phyloP scores from a whole-genome alignment of 2,797 vertebrate genomes.

The Myotis planiceps region DNA sequence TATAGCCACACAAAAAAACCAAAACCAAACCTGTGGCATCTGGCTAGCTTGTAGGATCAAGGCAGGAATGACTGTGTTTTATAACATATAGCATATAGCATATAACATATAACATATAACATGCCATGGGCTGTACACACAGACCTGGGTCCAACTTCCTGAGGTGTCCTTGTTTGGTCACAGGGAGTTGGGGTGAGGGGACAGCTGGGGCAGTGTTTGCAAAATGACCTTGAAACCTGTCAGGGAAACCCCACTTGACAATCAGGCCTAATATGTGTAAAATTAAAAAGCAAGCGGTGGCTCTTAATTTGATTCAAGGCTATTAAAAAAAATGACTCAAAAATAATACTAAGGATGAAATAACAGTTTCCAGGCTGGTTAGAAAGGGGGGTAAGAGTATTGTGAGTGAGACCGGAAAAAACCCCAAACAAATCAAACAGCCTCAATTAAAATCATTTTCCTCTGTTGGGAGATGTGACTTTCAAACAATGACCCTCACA shows the following conservation, averaged over 20 bases:
- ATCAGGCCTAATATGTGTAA: not conserved
- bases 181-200: not conserved
- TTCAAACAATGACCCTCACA: constrained; percentile 67
- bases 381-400: not conserved
- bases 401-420: not conserved
- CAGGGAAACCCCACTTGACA: not conserved
- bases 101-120: not conserved
- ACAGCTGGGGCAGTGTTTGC: not conserved
- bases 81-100: not conserved
- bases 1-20: not conserved
- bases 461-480: constrained; percentile 16
- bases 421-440: not conserved
- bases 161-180: not conserved
- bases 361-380: not conserved
- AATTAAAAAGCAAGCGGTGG: not conserved
- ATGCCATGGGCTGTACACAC: fast-evolving
- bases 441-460: constrained; percentile 9
- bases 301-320: not conserved
- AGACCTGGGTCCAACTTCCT: not conserved
- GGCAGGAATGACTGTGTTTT: not conserved
- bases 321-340: not conserved
- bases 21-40: not conserved
- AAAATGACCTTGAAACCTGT: not conserved
- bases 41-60: not conserved
- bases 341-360: not conserved